These are phyloP conservation scores for Lates calcarifer DNA, from an alignment of 2,113 vertebrate genomes.

Conservation along the genomic window DNA sequence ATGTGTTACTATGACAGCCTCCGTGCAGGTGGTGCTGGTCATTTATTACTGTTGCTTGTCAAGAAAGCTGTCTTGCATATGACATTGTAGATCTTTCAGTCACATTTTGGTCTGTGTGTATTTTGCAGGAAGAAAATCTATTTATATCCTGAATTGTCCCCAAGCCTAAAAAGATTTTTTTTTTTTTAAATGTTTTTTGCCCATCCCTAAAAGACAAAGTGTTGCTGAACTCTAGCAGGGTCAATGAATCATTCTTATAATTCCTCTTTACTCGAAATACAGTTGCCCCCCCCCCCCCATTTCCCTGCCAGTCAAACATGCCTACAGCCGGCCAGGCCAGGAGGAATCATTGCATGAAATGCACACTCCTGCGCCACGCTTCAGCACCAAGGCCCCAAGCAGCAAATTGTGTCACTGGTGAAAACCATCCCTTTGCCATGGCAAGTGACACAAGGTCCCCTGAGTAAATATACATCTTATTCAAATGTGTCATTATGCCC, in stretches of 20 bases:
- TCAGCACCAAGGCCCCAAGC: slow-evolving; percentile 20
- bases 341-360: slow-evolving; percentile 35
- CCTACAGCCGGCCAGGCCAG: slow-evolving; percentile 10
- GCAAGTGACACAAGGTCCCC: slow-evolving; percentile 28
- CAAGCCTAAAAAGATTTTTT: not conserved
- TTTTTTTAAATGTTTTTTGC: no score
- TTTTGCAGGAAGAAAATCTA: not conserved
- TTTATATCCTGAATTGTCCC: not conserved
- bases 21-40: not conserved
- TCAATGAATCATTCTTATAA: not conserved
- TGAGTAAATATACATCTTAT: slow-evolving; percentile 58
- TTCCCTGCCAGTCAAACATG: slow-evolving; percentile 9
- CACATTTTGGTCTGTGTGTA: not conserved
- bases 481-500: slow-evolving; percentile 65
- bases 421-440: slow-evolving; percentile 42
- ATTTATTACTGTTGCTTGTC: not conserved
- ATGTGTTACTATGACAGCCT: not conserved
- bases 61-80: not conserved
- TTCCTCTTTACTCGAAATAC: not conserved
- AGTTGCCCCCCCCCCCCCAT: not conserved
- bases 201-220: not conserved
- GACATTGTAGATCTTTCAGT: not conserved
- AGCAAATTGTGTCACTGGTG: slow-evolving; percentile 47
- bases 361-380: slow-evolving; percentile 19
- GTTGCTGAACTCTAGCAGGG: not conserved